Evolutionary conservation across 64 coral and sea anemone species (phyloP), one percentile per base, ranked within the genome.

Genomic region (Montipora efflorescens): DNA sequence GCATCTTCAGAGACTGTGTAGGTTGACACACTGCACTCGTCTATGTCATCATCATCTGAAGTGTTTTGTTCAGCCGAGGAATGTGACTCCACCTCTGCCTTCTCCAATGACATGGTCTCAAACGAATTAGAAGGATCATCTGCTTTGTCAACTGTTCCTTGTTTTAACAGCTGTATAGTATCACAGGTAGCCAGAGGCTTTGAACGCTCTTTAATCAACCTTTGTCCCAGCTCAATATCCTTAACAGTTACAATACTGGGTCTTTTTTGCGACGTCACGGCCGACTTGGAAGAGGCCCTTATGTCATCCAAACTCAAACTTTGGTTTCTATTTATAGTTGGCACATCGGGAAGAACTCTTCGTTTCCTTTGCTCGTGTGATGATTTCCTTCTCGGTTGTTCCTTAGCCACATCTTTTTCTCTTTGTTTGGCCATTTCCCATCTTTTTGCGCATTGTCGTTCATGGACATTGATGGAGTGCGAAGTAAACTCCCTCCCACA

Each of bases 401-500:
- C 67, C 48, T 96, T 90, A 4, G 78, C 67, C 8, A 74, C 58
- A 5, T 94, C 92, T 78, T 89, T 92, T 70, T 91, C 43, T 15
- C 84, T 83, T 78, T 97, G 59, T 61, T 88, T 88, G 4, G 79
- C 12, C 52, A 73, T 93, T 82, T 95, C 96, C 96, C 96, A 97
- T 18, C 93, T 84, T 44, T 97, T 97, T 2, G 96, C 96, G 43
- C 96, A 97, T 51, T 97, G 96, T 82, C 93, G 83, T 50, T 97
- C 96, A 67, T 97, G 96, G 57, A 89, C 75, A 59, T 79, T 91
- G 21, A 97, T 95, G 16, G 96, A 95, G 88, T 97, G 92, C 67
- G 96, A 78, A 71, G 93, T 93, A 47, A 97, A 97, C 44, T 97
- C 96, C 76, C 93, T 76, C 6, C 96, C 96, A 80, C 96, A 97